phyloP scores from a whole-genome alignment of 1,140 invertebrate genomes.

The Bombus confusus region DNA sequence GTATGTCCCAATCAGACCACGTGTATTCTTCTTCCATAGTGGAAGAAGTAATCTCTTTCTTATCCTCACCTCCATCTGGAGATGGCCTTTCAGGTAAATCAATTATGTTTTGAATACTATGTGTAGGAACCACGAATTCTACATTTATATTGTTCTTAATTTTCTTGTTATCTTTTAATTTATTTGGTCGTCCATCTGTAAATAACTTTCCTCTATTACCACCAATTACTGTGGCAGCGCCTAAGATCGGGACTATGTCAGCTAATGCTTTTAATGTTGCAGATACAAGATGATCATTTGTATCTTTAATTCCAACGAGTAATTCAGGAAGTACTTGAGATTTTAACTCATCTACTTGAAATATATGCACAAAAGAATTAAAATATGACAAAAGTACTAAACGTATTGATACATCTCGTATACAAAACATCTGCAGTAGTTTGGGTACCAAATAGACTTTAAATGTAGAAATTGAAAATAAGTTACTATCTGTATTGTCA shows the following conservation, averaged over 20 bases:
- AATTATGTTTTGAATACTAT: slow-evolving; percentile 51
- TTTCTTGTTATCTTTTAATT: slow-evolving; percentile 53
- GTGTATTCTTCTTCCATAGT: slow-evolving; percentile 80
- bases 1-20: slow-evolving; percentile 91
- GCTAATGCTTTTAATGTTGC: slow-evolving; percentile 90
- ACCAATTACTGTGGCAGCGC: slow-evolving; percentile 90
- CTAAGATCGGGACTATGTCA: slow-evolving; percentile 91
- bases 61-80: slow-evolving; percentile 91
- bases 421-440: slow-evolving; percentile 89
- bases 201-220: slow-evolving; percentile 91
- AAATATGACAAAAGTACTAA: slow-evolving; percentile 88
- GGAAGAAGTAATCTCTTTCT: slow-evolving; percentile 82
- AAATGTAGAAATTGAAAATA: slow-evolving; percentile 87
- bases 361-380: slow-evolving; percentile 86
- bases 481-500: slow-evolving; percentile 79
- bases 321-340: slow-evolving; percentile 89
- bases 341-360: slow-evolving; percentile 88
- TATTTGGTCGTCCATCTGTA: slow-evolving; percentile 89
- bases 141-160: background rate
- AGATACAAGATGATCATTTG: slow-evolving; percentile 90
- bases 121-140: background rate
- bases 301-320: slow-evolving; percentile 92
- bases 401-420: slow-evolving; percentile 89
- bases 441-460: slow-evolving; percentile 88
- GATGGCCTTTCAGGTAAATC: slow-evolving; percentile 87